Base-by-base conservation (phyloP, 2,113 vertebrate genomes). In the Paramormyrops kingsleyae region DNA sequence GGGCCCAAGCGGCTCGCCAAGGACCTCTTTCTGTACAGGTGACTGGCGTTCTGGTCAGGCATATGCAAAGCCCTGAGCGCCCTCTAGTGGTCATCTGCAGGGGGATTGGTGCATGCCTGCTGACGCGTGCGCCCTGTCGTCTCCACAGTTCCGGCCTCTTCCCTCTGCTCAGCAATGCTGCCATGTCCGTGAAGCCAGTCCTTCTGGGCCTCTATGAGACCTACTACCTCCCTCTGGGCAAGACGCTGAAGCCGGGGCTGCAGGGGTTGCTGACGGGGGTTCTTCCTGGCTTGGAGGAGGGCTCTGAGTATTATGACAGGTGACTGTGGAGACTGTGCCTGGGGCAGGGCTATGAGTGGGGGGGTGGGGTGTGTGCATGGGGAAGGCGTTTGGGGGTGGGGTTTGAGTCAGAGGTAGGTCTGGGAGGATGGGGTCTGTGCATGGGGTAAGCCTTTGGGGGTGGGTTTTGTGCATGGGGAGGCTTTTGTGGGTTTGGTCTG, bases 21-120 rank as follows among this genome's bases (percentile, higher is more conserved):
- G 95, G 99, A 99, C 93, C 98, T 99, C 88, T 99, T 99, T 94
- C 97, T 99, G 49, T 99, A 99, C 94, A 99, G 99, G 99, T 99
- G 93, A 53, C 15, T 88, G 35, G 35, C 31, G 35, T 39, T 31
- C 74, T 80, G 15, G 5, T 80, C 74, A 7, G 17, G 35, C 35
- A 19, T 80, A 80, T 80, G 13, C 5, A 19, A 17, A 80, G 74
- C 70, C 15, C 27, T 5, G 31, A 77, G 70, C 39, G 31, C 70
- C 31, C 70, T 39, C 31, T 77, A 39, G 70, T 39, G 70, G 70
- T 77, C 35, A 77, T 39, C 13, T 9, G 35, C 15, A 80, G 74
- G 35, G 74, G 31, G 4, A 80, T 13, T 19, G 83, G 19, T 12
- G 83, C 44, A 44, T 46, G 24, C 7, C 8, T 5, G 19, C 83